Conservation (phyloP, 1,140 invertebrate species). For the Caenorhabditis remanei region DNA sequence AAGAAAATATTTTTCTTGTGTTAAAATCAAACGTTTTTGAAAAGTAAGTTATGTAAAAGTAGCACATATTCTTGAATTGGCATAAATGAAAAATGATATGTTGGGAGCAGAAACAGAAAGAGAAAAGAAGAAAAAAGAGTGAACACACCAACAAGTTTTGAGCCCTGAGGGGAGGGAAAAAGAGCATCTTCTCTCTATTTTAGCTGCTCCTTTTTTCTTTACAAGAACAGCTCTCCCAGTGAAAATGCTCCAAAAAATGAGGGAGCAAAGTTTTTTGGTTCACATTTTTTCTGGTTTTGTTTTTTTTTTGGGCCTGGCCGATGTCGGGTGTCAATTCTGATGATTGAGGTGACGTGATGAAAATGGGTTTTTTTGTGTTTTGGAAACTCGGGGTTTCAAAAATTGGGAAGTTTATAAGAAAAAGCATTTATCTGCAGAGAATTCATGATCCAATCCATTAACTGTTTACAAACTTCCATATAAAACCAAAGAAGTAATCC, state of each 20-base stretch:
- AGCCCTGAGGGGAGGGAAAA: constrained; percentile 19
- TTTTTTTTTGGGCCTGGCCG: not conserved
- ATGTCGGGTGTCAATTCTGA: not conserved
- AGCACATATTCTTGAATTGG: not conserved
- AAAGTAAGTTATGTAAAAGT: too few relatives aligned
- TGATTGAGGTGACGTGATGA: not conserved
- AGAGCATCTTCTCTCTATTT: not conserved
- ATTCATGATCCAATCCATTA: too few relatives aligned
- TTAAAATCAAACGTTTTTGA: too few relatives aligned
- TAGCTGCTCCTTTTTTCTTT: not conserved
- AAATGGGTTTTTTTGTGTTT: not conserved
- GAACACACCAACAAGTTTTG: constrained; percentile 8
- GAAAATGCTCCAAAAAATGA: constrained; percentile 6
- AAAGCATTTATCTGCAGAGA: too few relatives aligned
- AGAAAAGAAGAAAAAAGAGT: not conserved
- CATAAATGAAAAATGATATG: constrained; percentile 38
- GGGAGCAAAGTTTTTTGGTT: not conserved
- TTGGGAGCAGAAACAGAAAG: not conserved
- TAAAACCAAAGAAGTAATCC: too few relatives aligned
- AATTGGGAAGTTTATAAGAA: not conserved
- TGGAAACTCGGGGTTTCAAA: too few relatives aligned
- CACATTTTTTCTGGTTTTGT: not conserved
- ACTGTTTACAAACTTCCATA: too few relatives aligned
- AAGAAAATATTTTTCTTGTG: too few relatives aligned
- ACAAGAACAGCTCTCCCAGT: not conserved